Percentiles rank a stretch among this genome's conserved stretches.
Evolutionary conservation across 1,140 invertebrate species (phyloP).

Genomic region (Metopolophium dirhodum): DNA sequence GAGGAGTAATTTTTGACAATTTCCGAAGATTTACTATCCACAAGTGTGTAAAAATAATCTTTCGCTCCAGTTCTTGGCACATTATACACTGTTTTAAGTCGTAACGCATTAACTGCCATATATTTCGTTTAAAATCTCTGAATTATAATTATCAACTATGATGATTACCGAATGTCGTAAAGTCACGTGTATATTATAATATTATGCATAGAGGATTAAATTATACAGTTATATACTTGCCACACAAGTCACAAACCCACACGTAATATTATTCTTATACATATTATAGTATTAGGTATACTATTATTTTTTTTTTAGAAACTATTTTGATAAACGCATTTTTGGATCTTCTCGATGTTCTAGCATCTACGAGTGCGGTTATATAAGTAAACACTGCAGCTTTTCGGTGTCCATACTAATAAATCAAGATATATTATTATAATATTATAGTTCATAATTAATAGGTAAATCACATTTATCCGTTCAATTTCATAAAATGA

Average conservation of each 20-base stretch:
- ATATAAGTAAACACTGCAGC: background rate
- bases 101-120: background rate
- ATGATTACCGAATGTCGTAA: background rate
- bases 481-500: background rate
- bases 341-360: background rate
- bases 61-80: conserved; percentile 38
- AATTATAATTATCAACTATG: background rate
- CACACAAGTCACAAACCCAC: conserved; percentile 33
- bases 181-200: background rate
- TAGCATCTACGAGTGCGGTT: background rate
- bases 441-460: background rate
- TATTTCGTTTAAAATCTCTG: background rate
- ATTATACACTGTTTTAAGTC: background rate
- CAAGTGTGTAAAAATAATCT: conserved; percentile 5
- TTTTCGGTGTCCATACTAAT: background rate
- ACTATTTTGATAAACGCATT: background rate
- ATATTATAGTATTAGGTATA: background rate
- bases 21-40: conserved; percentile 2
- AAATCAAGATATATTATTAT: background rate
- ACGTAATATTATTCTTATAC: background rate
- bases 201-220: background rate
- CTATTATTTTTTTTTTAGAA: background rate
- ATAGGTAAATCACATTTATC: background rate
- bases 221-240: background rate
- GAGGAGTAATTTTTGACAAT: conserved; percentile 22